Evolutionary conservation across 2,888 invertebrate genomes (phyloP), one percentile per base, ranked within the genome.

Genomic region (Himalopsyche japonica): DNA sequence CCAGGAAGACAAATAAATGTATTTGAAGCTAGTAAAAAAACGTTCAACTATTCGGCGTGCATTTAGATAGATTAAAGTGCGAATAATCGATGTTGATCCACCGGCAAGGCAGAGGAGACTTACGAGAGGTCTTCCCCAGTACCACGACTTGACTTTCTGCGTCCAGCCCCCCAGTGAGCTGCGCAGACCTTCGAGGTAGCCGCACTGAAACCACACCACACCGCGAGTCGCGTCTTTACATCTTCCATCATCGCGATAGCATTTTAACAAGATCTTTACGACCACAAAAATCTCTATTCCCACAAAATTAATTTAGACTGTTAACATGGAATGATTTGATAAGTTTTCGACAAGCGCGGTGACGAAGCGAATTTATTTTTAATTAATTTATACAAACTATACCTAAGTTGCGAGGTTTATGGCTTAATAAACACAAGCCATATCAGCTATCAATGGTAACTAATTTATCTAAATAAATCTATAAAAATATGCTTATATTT

Each of bases 111-210:
- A 20, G n/a, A 87, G 90, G 91, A 90, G 94, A 97, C 97, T 97
- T 97, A 97, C 97, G 94, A 97, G 96, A 95, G 97, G 97, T 95
- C 97, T 95, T 94, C 97, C 97, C 97, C 97, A 97, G 96, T 97
- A 97, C 97, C 97, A 97, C 94, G 97, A 97, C 95, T 97, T 97
- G 94, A 97, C 97, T 95, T 96, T 97, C 95, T 97, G 97, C 94
- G 97, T 97, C 95, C 97, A 96, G 95, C 97, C 97, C 95, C 97
- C 97, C 94, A 97, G 95, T 95, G 97, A 97, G 93, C 96, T 96
- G 93, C 96, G 96, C 94, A 97, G 96, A 93, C 97, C 97, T 94
- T 96, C 97, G 94, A 96, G 95, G 95, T 96, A 96, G 93, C 96
- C 96, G 94, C 95, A 95, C 96, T 96, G 96, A 94, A 95, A 94